Evolutionary conservation across 2,113 vertebrate species (phyloP).

Genomic region (Carollia perspicillata): DNA sequence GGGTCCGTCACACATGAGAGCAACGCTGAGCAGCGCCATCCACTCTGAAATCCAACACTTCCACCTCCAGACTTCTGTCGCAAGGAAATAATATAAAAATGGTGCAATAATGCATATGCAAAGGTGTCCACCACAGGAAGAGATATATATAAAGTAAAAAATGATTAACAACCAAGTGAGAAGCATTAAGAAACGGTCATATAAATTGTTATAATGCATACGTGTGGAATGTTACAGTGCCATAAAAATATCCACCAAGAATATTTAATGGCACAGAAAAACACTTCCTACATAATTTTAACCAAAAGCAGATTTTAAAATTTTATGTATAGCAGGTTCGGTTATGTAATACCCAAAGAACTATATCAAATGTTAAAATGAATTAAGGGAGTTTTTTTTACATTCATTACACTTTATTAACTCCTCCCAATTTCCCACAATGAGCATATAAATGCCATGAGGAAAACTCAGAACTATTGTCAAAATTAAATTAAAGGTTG

Average conservation of each 20-base stretch:
- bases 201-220: not conserved
- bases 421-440: not conserved
- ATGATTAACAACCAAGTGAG: not conserved
- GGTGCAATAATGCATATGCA: not conserved
- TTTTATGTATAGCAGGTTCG: not conserved
- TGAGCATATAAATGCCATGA: not conserved
- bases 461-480: constrained; percentile 12
- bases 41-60: not conserved
- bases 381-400: not conserved
- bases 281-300: not conserved
- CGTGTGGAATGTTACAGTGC: not conserved
- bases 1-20: not conserved
- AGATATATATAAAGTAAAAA: not conserved
- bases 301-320: not conserved
- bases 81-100: not conserved
- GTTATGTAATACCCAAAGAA: not conserved
- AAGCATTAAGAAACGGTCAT: not conserved
- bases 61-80: not conserved
- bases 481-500: too few species aligned
- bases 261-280: not conserved
- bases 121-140: not conserved
- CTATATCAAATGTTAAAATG: not conserved
- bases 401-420: not conserved
- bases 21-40: not conserved
- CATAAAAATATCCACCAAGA: not conserved